Evolutionary conservation across 1,140 invertebrate genomes (phyloP), one percentile per base, ranked within the genome.

Genomic region (Bombus waltoni): DNA sequence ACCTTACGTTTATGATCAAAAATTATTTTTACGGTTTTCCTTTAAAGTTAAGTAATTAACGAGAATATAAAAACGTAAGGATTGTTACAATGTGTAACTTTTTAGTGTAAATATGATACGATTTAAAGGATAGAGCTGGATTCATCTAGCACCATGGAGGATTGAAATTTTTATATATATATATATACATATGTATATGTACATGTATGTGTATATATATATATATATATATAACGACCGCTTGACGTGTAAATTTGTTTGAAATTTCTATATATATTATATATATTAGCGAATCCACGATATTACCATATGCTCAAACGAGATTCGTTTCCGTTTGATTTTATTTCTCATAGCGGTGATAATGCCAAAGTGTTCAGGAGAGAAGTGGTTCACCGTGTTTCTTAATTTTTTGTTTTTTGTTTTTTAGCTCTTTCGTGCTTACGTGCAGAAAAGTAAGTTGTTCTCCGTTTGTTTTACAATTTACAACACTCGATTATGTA

Each of bases 61-160:
- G 18, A 72, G 68, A 35, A 44, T 42, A 79, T 35, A 53, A 57
- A 44, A 88, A 83, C 57, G 62, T 87, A 80, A 62, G 65, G 47
- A 68, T 32, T 62, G 72, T 80, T 80, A 68, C 68, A 53, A 76
- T 13, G 65, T 68, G 77, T 90, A 88, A 89, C 79, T 72, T 90
- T 88, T 89, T 92, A 83, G 82, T 93, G 92, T 93, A 92, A 92
- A 92, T 93, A 92, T 74, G 25, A 71, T 59, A 71, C 78, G 80
- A 76, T 85, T 80, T 83, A 47, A 79, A 38, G 1, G 40, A 81
- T 78, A 85, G 59, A 81, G 81, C 87, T 91, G 77, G 79, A 47
- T 88, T 86, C 32, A 71, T 82, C 70, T 82, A 82, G 71, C 81
- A 81, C 65, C 32, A 38, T 91, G 89, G 57, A 78, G 62, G 42